phyloP scores from a whole-genome alignment of 2,888 invertebrate species.

The Sympetrum striolatum region DNA sequence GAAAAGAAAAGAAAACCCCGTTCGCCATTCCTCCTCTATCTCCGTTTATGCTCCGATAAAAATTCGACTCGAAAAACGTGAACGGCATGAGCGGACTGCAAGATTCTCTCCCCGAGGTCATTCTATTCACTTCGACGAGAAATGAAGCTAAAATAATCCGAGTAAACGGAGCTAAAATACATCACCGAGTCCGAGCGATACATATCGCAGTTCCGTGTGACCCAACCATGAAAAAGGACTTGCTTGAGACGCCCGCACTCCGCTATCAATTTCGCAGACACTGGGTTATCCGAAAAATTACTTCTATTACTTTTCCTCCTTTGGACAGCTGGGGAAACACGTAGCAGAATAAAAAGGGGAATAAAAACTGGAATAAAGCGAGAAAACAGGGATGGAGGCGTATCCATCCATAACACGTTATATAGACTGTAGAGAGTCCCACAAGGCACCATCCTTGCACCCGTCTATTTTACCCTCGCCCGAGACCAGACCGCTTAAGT shows the following conservation, averaged over 20 bases:
- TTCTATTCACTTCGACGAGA: neutral
- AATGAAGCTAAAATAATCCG: neutral
- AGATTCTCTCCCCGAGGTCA: neutral
- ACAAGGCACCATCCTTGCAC: neutral
- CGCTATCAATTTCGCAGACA: neutral
- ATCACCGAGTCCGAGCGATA: neutral
- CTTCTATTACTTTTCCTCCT: neutral
- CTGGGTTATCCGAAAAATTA: neutral
- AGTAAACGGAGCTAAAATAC: neutral
- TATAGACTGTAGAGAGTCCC: neutral
- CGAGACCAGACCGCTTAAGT: neutral
- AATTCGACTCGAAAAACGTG: neutral
- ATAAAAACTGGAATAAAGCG: neutral
- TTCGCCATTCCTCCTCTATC: neutral
- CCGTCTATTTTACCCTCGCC: neutral
- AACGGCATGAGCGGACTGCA: neutral
- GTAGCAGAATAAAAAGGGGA: neutral
- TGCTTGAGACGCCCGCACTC: neutral
- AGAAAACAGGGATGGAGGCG: neutral
- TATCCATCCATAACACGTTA: neutral
- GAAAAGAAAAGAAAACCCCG: no score
- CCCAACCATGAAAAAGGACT: neutral
- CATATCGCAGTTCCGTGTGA: neutral
- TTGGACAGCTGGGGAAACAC: neutral
- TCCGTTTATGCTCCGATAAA: neutral